Evolutionary conservation across 1,140 invertebrate species (phyloP).

Genomic region (Drosophila azteca): DNA sequence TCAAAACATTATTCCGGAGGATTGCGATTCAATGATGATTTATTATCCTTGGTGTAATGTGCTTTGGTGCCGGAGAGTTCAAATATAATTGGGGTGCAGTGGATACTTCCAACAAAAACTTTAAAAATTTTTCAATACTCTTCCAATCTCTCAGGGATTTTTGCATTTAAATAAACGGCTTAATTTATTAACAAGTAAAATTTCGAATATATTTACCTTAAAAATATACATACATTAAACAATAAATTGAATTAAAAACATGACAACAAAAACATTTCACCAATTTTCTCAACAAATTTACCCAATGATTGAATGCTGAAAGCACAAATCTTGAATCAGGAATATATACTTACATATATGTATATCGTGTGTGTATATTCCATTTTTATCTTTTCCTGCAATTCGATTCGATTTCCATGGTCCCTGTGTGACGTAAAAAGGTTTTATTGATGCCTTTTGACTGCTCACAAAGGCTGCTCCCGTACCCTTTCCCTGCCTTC

Average conservation of each 20-base stretch:
- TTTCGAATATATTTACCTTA: too few relatives aligned
- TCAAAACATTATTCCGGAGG: background rate
- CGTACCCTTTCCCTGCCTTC: background rate
- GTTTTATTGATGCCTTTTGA: constrained; percentile 38
- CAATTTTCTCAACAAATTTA: too few relatives aligned
- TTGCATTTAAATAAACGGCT: background rate
- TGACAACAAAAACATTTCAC: too few relatives aligned
- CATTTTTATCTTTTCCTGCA: too few relatives aligned
- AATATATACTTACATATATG: constrained; percentile 25
- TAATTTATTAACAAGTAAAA: too few relatives aligned
- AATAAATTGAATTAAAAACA: too few relatives aligned
- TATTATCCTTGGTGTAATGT: background rate
- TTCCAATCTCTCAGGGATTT: constrained; percentile 20
- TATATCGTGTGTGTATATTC: constrained; percentile 13
- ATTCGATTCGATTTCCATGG: background rate
- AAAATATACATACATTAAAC: too few relatives aligned
- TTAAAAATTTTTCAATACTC: too few relatives aligned
- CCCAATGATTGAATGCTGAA: too few relatives aligned
- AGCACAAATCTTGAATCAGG: constrained; percentile 16
- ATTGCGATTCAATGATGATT: background rate
- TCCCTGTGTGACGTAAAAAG: constrained; percentile 21
- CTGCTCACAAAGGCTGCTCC: constrained; percentile 39
- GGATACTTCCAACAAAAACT: too few relatives aligned
- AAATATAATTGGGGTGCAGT: too few relatives aligned
- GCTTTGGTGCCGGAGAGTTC: too few relatives aligned